These are phyloP conservation scores for Cephalopholis sonnerati DNA, from an alignment of 2,113 vertebrate species.

Conservation along the genomic window DNA sequence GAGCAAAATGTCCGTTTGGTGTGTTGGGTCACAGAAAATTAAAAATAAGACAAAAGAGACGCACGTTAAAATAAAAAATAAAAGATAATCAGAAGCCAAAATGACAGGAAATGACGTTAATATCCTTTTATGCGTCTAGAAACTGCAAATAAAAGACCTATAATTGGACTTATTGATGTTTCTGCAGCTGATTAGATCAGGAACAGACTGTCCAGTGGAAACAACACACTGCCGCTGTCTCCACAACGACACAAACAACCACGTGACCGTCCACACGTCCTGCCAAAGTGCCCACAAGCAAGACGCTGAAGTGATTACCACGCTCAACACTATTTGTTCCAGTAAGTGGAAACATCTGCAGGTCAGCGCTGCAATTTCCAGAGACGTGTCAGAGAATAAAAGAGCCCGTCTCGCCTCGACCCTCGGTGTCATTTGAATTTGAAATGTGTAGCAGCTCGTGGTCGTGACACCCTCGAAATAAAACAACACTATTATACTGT, in stretches of 20 bases:
- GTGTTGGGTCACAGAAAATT: background rate
- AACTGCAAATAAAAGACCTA: too few relatives aligned
- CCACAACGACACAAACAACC: background rate
- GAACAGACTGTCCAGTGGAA: background rate
- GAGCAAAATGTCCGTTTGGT: too few relatives aligned
- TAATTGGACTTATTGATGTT: too few relatives aligned
- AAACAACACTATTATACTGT: constrained; percentile 11
- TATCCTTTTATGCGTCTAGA: background rate
- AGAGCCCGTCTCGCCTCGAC: constrained; percentile 2
- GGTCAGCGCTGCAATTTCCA: constrained; percentile 26
- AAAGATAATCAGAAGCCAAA: background rate
- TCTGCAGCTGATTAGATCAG: background rate
- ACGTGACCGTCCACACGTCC: background rate
- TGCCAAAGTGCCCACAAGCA: constrained; percentile 26
- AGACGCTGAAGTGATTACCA: background rate
- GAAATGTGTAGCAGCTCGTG: background rate
- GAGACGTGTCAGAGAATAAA: constrained; percentile 7
- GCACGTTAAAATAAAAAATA: too few relatives aligned
- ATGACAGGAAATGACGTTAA: background rate
- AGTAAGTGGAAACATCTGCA: constrained; percentile 16
- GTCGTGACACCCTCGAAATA: constrained; percentile 12
- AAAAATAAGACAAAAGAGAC: background rate
- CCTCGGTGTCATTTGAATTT: background rate
- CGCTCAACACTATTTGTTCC: background rate
- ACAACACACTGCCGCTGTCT: background rate